Conservation (phyloP, 1,140 invertebrate species). For the Drosophila miranda region DNA sequence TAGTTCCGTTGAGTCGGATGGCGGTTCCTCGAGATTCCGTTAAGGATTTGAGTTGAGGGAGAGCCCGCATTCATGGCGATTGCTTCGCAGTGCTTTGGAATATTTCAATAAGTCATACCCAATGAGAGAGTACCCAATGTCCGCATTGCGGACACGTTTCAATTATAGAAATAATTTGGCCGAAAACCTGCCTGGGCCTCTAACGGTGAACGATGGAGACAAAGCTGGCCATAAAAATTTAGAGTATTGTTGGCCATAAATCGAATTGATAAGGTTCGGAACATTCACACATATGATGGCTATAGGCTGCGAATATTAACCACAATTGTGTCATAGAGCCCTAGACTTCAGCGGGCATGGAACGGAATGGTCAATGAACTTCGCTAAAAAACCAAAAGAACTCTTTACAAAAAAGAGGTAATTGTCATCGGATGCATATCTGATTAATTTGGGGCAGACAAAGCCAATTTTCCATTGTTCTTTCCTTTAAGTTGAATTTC, state of each 20-base stretch:
- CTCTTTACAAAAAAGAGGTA: not conserved
- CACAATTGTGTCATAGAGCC: constrained; percentile 53
- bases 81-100: not conserved
- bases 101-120: constrained; percentile 14
- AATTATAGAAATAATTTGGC: constrained; percentile 70
- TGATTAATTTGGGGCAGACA: constrained; percentile 10
- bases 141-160: constrained; percentile 59
- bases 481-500: constrained; percentile 16
- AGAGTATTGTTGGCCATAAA: constrained; percentile 53
- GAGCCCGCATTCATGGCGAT: constrained; percentile 1
- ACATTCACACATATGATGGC: constrained; percentile 19
- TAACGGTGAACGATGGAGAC: constrained; percentile 63
- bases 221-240: constrained; percentile 58
- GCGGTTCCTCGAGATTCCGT: constrained; percentile 38
- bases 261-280: constrained; percentile 57
- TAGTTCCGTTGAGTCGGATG: constrained; percentile 58
- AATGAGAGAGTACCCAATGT: constrained; percentile 1
- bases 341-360: not conserved
- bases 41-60: constrained; percentile 46
- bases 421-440: constrained; percentile 5
- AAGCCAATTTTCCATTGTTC: not conserved
- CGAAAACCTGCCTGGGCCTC: constrained; percentile 22
- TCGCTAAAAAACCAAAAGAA: constrained; percentile 8
- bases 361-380: constrained; percentile 65
- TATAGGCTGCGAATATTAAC: constrained; percentile 59